phyloP scores from a whole-genome alignment of 2,797 vertebrate species.

The Vultur gryphus region DNA sequence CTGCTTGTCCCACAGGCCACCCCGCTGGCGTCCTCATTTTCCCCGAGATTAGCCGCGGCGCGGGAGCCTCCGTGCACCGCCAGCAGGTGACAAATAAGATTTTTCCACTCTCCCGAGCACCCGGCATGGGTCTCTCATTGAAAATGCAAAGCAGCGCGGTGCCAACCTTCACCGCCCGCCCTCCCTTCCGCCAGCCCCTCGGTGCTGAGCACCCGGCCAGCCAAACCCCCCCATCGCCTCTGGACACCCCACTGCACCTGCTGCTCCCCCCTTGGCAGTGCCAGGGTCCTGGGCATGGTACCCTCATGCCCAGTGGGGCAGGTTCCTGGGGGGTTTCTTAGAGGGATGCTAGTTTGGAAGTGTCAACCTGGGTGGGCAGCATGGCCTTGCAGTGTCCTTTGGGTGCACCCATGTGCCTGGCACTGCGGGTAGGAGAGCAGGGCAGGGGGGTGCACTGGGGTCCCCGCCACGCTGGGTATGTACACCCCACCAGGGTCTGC shows the following conservation, averaged over 20 bases:
- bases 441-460: too few relatives aligned
- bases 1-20: neutral
- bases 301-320: neutral
- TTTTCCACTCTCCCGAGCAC: constrained; percentile 71
- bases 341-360: neutral
- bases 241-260: rapidly evolving
- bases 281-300: neutral
- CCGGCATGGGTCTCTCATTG: constrained; percentile 68
- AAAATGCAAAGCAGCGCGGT: constrained; percentile 59
- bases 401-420: neutral
- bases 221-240: rapidly evolving
- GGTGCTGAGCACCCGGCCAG: neutral
- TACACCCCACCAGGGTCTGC: too few relatives aligned
- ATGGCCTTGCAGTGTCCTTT: neutral
- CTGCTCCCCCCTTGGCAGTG: neutral
- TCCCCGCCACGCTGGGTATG: rapidly evolving
- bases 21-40: constrained; percentile 36
- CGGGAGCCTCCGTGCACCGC: constrained; percentile 42
- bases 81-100: constrained; percentile 74
- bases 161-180: neutral
- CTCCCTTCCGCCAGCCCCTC: neutral
- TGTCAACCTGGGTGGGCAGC: neutral
- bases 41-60: constrained; percentile 15
- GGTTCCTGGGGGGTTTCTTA: neutral
- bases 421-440: rapidly evolving